phyloP scores from a whole-genome alignment of 2,113 vertebrate species.

The Rhinogobius similis region DNA sequence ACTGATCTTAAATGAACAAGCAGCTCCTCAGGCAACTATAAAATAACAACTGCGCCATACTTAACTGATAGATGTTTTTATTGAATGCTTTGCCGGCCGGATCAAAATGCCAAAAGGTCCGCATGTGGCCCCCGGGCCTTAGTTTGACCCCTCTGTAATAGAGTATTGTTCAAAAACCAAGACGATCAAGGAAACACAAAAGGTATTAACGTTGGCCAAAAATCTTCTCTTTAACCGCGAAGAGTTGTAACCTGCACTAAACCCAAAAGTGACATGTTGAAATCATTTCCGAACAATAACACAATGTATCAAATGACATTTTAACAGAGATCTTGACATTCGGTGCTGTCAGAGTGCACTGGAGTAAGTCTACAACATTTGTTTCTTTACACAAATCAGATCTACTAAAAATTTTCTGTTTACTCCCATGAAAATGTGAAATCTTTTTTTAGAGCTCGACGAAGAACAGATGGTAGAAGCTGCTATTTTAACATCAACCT shows the following conservation, averaged over 20 bases:
- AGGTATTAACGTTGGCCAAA: not conserved
- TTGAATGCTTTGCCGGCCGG: no score
- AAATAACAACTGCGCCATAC: no score
- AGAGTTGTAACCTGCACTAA: not conserved
- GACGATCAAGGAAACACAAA: not conserved
- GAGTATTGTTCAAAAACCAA: not conserved
- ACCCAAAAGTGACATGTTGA: not conserved
- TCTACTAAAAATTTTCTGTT: not conserved
- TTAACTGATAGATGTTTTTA: no score
- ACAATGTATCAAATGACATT: not conserved
- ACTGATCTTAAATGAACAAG: no score
- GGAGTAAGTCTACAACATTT: not conserved
- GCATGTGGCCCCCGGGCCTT: no score
- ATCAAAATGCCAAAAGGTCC: no score
- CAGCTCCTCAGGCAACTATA: no score
- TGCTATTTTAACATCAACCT: constrained; percentile 5
- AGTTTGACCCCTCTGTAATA: no score
- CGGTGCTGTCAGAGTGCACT: not conserved
- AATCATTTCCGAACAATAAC: not conserved
- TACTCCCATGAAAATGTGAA: not conserved
- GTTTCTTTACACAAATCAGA: not conserved
- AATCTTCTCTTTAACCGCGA: not conserved
- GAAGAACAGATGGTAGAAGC: not conserved
- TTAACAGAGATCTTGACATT: not conserved
- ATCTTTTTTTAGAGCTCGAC: not conserved